Conservation (phyloP, 2,888 invertebrate genomes). For the Hofmannophila pseudospretella region DNA sequence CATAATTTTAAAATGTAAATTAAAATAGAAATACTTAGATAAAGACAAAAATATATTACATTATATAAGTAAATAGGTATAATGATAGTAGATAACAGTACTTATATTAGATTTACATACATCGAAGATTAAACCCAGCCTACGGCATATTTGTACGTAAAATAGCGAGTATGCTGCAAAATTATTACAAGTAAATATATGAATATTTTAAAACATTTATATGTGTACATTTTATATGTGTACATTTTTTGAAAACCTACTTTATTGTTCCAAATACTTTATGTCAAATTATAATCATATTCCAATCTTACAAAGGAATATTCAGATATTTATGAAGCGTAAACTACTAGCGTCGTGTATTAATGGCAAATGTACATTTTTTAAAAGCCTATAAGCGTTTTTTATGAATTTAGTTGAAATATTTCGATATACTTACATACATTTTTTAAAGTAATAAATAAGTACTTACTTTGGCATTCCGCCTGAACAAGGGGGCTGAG, state of each 20-base stretch:
- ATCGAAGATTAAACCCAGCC: conserved; percentile 47
- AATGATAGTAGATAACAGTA: too few species aligned
- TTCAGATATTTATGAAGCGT: conserved; percentile 25
- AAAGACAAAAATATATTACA: too few species aligned
- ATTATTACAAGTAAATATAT: conserved; percentile 19
- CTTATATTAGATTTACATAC: too few species aligned
- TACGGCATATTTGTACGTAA: conserved; percentile 30
- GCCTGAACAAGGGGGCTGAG: conserved; percentile 72
- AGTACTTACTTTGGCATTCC: conserved; percentile 77
- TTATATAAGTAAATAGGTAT: too few species aligned
- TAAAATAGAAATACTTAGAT: too few species aligned
- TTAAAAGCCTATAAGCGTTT: conserved; percentile 41
- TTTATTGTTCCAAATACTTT: too few species aligned
- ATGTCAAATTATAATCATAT: not conserved
- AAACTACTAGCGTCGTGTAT: conserved; percentile 11
- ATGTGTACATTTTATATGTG: conserved; percentile 11
- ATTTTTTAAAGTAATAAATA: conserved; percentile 22
- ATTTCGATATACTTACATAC: conserved; percentile 10
- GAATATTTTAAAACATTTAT: conserved; percentile 17
- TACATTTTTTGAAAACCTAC: not conserved
- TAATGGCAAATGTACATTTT: conserved; percentile 13
- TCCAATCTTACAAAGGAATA: conserved; percentile 14
- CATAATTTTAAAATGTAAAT: too few species aligned
- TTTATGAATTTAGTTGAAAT: conserved; percentile 14
- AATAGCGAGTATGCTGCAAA: too few species aligned